These are phyloP conservation scores for Torymus aiolomorphi DNA, from an alignment of 2,888 invertebrate genomes.

Conservation along the genomic window DNA sequence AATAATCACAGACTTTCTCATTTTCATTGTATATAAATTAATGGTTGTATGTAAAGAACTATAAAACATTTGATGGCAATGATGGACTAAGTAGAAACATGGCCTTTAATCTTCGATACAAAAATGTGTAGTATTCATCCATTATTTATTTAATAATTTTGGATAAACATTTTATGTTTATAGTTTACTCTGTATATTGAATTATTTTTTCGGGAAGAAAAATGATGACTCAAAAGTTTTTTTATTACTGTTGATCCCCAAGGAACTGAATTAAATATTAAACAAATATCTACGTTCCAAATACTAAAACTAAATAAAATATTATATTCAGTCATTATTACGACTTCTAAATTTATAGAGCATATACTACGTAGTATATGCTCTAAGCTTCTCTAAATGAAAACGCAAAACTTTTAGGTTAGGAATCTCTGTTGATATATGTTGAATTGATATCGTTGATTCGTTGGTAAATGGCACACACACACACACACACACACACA, in stretches of 20 bases:
- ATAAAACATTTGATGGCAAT: no score
- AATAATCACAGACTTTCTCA: no score
- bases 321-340: constrained; percentile 26
- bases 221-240: constrained; percentile 13
- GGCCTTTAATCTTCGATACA: no score
- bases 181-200: neutral
- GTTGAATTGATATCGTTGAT: constrained; percentile 11
- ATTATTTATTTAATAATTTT: constrained; percentile 19
- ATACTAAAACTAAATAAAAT: neutral
- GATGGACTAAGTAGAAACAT: no score
- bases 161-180: constrained; percentile 12
- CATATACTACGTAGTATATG: no score
- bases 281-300: neutral
- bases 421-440: constrained; percentile 10
- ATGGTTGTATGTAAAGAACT: no score
- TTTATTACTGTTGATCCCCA: constrained; percentile 41
- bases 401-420: constrained; percentile 26
- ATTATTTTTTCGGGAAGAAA: constrained; percentile 1
- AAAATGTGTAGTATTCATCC: constrained; percentile 7
- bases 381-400: no score
- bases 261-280: constrained; percentile 5
- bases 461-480: no score
- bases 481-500: no score
- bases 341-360: no score
- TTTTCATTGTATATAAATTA: no score